Evolutionary conservation across 2,797 vertebrate species (phyloP), one percentile per base, ranked within the genome.

Genomic region (Limosa lapponica): DNA sequence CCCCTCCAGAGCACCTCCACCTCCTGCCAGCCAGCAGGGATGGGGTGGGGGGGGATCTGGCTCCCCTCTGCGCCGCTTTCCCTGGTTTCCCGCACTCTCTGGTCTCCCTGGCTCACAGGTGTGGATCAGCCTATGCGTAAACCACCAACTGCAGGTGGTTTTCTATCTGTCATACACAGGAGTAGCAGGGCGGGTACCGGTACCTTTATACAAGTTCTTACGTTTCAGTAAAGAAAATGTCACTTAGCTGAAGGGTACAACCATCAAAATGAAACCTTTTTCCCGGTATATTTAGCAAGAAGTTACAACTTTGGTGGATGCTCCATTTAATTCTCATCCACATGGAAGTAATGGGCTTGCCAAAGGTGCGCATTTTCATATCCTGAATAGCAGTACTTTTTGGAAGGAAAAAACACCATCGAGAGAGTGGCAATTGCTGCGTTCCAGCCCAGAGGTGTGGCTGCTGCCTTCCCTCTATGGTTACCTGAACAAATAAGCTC

Each of bases 111-210:
- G 54, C 20, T 41, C 24, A 6, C 4, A 20, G 11, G 25, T 11
- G 5, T 2, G 24, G 10, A 28, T 23, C 57, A 55, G 54, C 32
- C 49, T 32, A 2, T 2, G 27, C 43, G 18, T 4, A 23, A 3
- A 8, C 10, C 30, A 18, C n/a, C 9, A 23, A 8, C 34, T 0
- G 0, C 2, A 9, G 61, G 44, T 27, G 41, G 14, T 3, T 51
- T 69, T 74, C 48, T 65, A 8, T 48, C 51, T 13, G 17, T 24
- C 72, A 36, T 4, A 13, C 30, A 30, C 36, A 17, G 34, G 34
- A 28, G n/a, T 20, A 28, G 62, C 34, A 69, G 67, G 39, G 59
- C 57, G 16, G 41, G 49, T 30, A 44, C 28, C 16, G 14, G 41
- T 25, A n/a, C 15, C 37, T 37, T 51, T 37, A 51, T 13, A 25